Evolutionary conservation across 1,140 invertebrate species (phyloP), one percentile per base, ranked within the genome.

Genomic region (Holotrichia oblita): DNA sequence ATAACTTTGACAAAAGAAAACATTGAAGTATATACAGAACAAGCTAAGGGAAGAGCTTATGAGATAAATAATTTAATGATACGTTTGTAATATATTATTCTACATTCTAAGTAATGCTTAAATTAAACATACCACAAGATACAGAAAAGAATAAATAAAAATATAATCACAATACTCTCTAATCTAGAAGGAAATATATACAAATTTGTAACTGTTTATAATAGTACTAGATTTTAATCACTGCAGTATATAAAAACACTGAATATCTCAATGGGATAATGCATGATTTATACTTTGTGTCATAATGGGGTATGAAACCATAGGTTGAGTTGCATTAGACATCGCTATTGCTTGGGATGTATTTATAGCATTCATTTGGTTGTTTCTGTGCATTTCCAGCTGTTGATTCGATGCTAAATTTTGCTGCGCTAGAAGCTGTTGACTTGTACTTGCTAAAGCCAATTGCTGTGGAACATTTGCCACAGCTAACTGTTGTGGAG

Each of bases 251-350:
- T 74, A 40, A 20, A 76, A 27, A 27, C n/a, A 76, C 0, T 76
- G 24, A n/a, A 48, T 42, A 14, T 72, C 59, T 82, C 75, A 83
- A 81, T 83, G 83, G 8, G 80, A 75, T 76, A 83, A 77, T 3
- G 84, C 82, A 79, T 86, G 85, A 73, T 81, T 84, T 17, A 85
- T 83, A 78, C 84, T 86, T 78, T 93, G 92, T 27, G 92, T 92
- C 89, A 93, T 92, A 73, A 93, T 93, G 12, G 93, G 93, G 85
- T 93, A 93, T 10, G 93, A 93, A 44, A 93, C 91, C 74, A 93
- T 88, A 0, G 92, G 89, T 20, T 90, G 90, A 0, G 88, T 88
- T 6, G 89, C 85, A 79, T 89, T 89, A 3, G 89, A 90, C 86
- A 90, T 89, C 0, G 89, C 89, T 0, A 90, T 86, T 24, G 89